These are phyloP conservation scores for Maylandia zebra DNA, from an alignment of 2,113 vertebrate genomes.

Conservation along the genomic window DNA sequence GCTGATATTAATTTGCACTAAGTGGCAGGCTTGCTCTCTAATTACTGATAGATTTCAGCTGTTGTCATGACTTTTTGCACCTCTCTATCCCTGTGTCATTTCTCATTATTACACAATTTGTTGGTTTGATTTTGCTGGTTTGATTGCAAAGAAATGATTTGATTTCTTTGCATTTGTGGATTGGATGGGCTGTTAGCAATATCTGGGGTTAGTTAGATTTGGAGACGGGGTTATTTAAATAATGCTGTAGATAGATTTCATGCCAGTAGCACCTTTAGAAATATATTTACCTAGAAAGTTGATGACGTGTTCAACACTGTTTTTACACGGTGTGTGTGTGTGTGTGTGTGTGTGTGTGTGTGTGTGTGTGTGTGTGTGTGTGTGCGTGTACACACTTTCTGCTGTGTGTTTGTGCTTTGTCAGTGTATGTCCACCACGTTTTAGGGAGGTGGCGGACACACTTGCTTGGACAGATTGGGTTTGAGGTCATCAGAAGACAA, in stretches of 20 bases:
- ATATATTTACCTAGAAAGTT: background rate
- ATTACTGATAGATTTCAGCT: background rate
- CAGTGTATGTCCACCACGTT: background rate
- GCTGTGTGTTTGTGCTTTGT: background rate
- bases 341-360: background rate
- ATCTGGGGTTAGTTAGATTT: background rate
- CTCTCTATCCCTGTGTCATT: background rate
- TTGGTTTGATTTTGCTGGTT: background rate
- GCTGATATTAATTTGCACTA: background rate
- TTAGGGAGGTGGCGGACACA: background rate
- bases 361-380: background rate
- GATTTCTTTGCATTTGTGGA: background rate
- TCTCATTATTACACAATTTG: background rate
- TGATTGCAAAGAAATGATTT: background rate
- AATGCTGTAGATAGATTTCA: background rate
- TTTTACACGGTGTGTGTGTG: background rate
- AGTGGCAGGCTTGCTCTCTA: background rate
- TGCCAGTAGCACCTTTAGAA: background rate
- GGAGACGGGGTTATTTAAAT: background rate
- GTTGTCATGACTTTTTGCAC: background rate
- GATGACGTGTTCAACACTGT: background rate
- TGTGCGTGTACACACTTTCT: background rate
- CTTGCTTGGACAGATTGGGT: background rate
- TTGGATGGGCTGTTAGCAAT: background rate
- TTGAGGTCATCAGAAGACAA: background rate